Base-by-base conservation (phyloP, 2,797 vertebrate genomes). In the Anguilla pacifica region DNA sequence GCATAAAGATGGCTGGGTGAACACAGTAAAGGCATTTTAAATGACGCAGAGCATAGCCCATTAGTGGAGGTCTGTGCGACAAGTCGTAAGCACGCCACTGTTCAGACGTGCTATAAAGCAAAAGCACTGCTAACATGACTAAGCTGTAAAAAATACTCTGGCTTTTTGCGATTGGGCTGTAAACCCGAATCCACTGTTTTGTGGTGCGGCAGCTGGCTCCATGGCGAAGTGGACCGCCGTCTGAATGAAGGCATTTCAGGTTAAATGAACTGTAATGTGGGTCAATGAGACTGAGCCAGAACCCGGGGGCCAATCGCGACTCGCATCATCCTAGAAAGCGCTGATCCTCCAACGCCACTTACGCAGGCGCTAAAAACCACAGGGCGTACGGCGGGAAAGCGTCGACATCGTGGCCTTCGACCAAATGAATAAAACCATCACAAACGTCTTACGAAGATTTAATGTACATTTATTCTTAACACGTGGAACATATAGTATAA, bases 371-470 rank as follows among this genome's bases (percentile, higher is more conserved):
- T 79, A 43, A 79, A 79, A 79, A 6, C 35, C 28, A 35, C 74
- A 39, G 35, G 1, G 74, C 9, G 5, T 51, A 82, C 17, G 1
- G 46, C 43, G 6, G 39, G 3, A 43, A 10, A 77, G 43, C 46
- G 5, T 25, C 51, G 51, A 2, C 2, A 19, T 49, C 5, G 35
- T 49, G 83, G 49, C 35, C 83, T 55, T 46, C 51, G 83, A 87
- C 43, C 57, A 89, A 89, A 93, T 88, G 91, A 96, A 96, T 93
- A 97, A 98, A 97, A 95, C 93, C 96, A 97, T 98, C 96, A 97
- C 98, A 98, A 98, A 97, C 96, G 95, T 98, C 97, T 98, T 99
- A 98, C 97, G 96, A 99, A 99, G 98, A 99, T 99, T 98, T 97
- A 97, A 97, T 97, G 97, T 97, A 97, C 97, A 97, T 98, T 98